phyloP scores from a whole-genome alignment of 2,888 invertebrate genomes.

The Leucania comma region DNA sequence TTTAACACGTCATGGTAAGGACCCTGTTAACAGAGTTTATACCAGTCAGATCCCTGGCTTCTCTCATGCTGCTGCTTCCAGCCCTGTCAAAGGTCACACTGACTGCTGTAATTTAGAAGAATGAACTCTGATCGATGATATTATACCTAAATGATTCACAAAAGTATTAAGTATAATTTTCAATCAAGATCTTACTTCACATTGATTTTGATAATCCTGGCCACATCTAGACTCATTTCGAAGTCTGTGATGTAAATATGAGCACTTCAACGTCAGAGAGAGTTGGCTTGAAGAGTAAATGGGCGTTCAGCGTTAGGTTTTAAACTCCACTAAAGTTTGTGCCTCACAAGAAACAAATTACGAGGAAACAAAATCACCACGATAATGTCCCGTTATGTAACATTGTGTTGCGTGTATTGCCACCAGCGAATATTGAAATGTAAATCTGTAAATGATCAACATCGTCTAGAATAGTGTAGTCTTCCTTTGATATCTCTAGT shows the following conservation, averaged over 20 bases:
- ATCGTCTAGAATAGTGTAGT: not conserved
- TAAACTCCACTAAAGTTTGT: conserved; percentile 83
- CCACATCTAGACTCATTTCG: conserved; percentile 32
- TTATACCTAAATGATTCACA: not conserved
- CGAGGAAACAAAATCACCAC: conserved; percentile 81
- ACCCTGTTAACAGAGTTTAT: too few species aligned
- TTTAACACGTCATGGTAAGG: too few species aligned
- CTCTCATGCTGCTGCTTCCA: not conserved
- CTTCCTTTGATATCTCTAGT: not conserved
- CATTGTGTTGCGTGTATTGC: conserved; percentile 44
- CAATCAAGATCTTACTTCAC: not conserved
- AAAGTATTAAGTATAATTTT: not conserved
- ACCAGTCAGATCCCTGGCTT: too few species aligned
- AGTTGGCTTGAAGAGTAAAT: conserved; percentile 84
- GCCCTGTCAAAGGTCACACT: not conserved
- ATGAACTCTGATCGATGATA: too few species aligned
- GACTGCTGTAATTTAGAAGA: not conserved
- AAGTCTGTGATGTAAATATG: conserved; percentile 79
- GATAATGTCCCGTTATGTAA: conserved; percentile 63
- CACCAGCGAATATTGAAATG: conserved; percentile 46
- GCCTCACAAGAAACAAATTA: conserved; percentile 85
- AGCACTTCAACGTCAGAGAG: conserved; percentile 76
- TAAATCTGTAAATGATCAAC: conserved; percentile 29
- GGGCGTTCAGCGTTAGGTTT: conserved; percentile 84
- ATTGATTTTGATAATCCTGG: not conserved